Percentiles rank a stretch among this genome's conserved stretches.
Conservation (phyloP, 1,140 invertebrate species). For the Drosophila elegans region DNA sequence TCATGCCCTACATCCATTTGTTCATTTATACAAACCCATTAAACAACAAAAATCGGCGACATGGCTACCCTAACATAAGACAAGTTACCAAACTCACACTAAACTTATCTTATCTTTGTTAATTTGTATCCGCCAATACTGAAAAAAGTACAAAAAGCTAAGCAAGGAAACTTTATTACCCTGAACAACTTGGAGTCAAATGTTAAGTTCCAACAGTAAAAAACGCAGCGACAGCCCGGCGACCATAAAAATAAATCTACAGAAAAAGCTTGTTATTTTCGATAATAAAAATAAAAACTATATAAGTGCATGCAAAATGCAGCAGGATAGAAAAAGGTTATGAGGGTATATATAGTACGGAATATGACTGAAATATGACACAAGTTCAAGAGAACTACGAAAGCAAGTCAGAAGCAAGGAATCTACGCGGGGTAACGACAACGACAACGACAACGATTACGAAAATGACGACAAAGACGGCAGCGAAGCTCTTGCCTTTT, state of each 20-base stretch:
- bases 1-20: background rate
- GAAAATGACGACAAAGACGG: slow-evolving; percentile 51
- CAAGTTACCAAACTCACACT: slow-evolving; percentile 31
- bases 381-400: slow-evolving; percentile 81
- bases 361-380: slow-evolving; percentile 66
- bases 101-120: slow-evolving; percentile 42
- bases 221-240: slow-evolving; percentile 38
- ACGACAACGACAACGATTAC: slow-evolving; percentile 30
- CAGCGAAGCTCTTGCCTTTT: slow-evolving; percentile 32
- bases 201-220: slow-evolving; percentile 51
- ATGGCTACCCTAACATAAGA: slow-evolving; percentile 59
- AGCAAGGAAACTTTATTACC: slow-evolving; percentile 42
- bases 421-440: slow-evolving; percentile 21
- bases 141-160: slow-evolving; percentile 12
- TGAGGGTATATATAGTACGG: slow-evolving; percentile 1
- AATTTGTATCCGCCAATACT: slow-evolving; percentile 46
- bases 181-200: slow-evolving; percentile 55
- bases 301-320: slow-evolving; percentile 67
- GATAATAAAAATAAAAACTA: slow-evolving; percentile 78
- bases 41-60: background rate
- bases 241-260: slow-evolving; percentile 71
- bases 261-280: slow-evolving; percentile 76
- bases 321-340: slow-evolving; percentile 3
- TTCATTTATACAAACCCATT: background rate
- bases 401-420: slow-evolving; percentile 22